Evolutionary conservation across 2,113 vertebrate species (phyloP).

Genomic region (Aspidoscelis tigris): DNA sequence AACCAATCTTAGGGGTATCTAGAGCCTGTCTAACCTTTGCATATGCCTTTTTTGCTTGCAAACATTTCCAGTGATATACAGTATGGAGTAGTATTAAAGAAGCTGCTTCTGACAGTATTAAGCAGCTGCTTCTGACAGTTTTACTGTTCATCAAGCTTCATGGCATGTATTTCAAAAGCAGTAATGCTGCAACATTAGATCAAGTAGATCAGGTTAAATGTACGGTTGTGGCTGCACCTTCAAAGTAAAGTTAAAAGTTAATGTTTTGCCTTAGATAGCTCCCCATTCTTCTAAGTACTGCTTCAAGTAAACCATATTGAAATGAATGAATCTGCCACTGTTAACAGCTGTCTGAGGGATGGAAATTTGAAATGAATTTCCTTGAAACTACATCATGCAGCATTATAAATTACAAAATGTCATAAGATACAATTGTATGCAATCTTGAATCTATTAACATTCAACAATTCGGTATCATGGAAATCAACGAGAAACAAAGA

Average conservation of each 20-base stretch:
- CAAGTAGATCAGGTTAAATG: background rate
- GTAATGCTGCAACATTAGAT: background rate
- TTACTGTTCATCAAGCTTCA: too few species aligned
- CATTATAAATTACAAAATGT: background rate
- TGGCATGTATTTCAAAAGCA: too few species aligned
- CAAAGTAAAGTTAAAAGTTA: background rate
- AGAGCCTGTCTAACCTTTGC: too few species aligned
- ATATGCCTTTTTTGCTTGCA: too few species aligned
- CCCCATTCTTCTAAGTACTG: background rate
- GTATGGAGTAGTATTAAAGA: too few species aligned
- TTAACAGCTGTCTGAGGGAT: background rate
- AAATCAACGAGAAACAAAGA: background rate
- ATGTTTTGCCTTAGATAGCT: background rate
- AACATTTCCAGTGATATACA: too few species aligned
- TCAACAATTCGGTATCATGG: background rate
- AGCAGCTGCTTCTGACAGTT: too few species aligned
- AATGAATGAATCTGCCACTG: background rate
- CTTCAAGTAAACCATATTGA: background rate
- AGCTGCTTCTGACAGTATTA: too few species aligned
- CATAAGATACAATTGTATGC: background rate
- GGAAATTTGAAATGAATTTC: slow-evolving; percentile 1
- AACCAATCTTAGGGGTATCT: too few species aligned
- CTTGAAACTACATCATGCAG: background rate
- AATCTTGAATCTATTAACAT: background rate
- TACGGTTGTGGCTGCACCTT: background rate